These are phyloP conservation scores for Malurus alboscapulatus DNA, from an alignment of 2,113 vertebrate genomes.

Conservation along the genomic window DNA sequence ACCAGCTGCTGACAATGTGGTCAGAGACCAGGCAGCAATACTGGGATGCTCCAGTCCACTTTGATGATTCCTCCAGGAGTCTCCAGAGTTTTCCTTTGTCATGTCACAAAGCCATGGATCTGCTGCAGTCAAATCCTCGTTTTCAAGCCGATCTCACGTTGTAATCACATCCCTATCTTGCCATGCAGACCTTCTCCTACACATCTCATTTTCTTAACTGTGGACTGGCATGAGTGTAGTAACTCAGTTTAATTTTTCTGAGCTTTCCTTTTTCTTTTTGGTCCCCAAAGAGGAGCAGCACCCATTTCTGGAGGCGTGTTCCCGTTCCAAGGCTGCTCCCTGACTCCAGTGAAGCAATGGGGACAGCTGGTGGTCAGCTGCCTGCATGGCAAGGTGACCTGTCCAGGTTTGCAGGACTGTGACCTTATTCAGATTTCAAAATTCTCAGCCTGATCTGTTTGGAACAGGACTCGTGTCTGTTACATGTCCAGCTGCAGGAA, in stretches of 20 bases:
- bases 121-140: not conserved
- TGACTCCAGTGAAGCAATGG: constrained; percentile 28
- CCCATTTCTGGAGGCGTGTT: not conserved
- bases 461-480: not conserved
- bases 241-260: not conserved
- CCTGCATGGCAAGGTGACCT: not conserved
- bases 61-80: not conserved
- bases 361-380: constrained; percentile 55
- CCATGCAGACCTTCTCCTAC: not conserved
- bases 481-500: not conserved
- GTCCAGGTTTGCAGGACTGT: not conserved
- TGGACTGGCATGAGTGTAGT: not conserved
- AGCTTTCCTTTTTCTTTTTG: not conserved
- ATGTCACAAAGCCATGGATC: not conserved
- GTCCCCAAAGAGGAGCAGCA: not conserved
- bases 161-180: not conserved
- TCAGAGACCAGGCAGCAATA: not conserved
- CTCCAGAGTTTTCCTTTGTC: not conserved
- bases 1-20: not conserved
- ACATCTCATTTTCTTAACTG: not conserved
- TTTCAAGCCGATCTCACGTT: not conserved
- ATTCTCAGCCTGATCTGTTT: not conserved
- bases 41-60: not conserved
- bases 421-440: not conserved
- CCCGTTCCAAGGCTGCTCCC: fast-evolving